A percentile compares a stretch with the other conserved stretches of the same genome.
phyloP scores from a whole-genome alignment of 2,888 invertebrate species.

The Colostygia pectinataria region DNA sequence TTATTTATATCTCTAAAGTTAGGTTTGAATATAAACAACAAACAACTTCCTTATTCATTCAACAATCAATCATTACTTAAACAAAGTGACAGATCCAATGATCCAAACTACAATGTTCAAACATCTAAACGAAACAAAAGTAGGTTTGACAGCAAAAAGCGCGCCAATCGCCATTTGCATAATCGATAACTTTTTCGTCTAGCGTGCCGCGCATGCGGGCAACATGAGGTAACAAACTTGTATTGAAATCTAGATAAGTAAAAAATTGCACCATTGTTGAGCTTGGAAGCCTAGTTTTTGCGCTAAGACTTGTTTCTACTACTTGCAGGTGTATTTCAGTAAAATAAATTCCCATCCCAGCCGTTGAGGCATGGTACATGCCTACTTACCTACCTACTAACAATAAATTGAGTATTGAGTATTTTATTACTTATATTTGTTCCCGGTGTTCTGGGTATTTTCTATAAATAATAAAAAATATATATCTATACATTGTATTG shows the following conservation, averaged over 20 bases:
- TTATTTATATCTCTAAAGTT: too few relatives aligned
- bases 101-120: conserved; percentile 36
- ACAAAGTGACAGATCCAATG: conserved; percentile 23
- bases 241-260: conserved; percentile 56
- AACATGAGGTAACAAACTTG: conserved; percentile 57
- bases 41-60: neutral
- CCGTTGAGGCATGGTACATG: too few relatives aligned
- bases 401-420: too few relatives aligned
- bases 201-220: conserved; percentile 29
- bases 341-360: too few relatives aligned
- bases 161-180: conserved; percentile 26
- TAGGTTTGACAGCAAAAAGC: conserved; percentile 24
- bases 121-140: conserved; percentile 35
- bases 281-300: conserved; percentile 48
- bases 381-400: too few relatives aligned
- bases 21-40: too few relatives aligned
- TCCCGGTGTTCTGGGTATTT: too few relatives aligned
- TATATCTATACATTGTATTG: too few relatives aligned
- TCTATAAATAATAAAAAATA: too few relatives aligned
- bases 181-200: conserved; percentile 33
- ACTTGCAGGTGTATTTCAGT: conserved; percentile 34
- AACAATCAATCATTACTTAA: conserved; percentile 1
- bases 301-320: conserved; percentile 43
- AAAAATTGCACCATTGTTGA: conserved; percentile 59
- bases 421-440: too few relatives aligned